phyloP scores from a whole-genome alignment of 2,113 vertebrate species.

The Telmatochromis sp. region DNA sequence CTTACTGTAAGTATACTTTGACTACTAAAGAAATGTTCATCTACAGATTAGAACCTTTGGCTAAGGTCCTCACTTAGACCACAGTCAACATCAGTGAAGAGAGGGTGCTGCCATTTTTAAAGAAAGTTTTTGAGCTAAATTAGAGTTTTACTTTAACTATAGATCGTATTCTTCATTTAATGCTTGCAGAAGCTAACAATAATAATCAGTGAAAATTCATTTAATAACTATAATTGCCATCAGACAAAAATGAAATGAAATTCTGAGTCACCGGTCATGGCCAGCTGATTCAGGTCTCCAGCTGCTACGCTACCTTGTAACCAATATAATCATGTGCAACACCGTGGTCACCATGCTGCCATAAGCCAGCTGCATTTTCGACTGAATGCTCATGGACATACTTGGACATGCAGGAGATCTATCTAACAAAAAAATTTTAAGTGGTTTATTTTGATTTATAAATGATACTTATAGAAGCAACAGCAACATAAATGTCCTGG shows the following conservation, averaged over 20 bases:
- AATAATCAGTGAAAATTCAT: background rate
- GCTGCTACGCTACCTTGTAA: background rate
- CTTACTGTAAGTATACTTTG: background rate
- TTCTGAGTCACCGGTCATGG: background rate
- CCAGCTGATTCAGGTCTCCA: background rate
- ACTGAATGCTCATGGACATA: background rate
- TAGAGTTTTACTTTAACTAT: background rate
- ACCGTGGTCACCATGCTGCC: background rate
- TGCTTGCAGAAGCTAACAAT: background rate
- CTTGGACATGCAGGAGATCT: background rate
- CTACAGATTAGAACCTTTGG: background rate
- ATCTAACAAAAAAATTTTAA: rapidly evolving
- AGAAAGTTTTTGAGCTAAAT: background rate
- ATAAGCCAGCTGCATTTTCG: background rate
- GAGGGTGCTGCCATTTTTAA: background rate
- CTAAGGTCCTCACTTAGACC: background rate
- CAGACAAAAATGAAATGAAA: background rate
- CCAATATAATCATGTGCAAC: background rate
- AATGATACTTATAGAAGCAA: background rate
- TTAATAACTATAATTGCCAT: background rate
- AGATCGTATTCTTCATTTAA: background rate
- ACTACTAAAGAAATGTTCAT: background rate
- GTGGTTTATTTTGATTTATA: background rate
- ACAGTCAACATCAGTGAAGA: background rate
- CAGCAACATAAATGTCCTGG: background rate